Conservation (phyloP, 1,140 invertebrate genomes). For the Frieseomelitta varia region DNA sequence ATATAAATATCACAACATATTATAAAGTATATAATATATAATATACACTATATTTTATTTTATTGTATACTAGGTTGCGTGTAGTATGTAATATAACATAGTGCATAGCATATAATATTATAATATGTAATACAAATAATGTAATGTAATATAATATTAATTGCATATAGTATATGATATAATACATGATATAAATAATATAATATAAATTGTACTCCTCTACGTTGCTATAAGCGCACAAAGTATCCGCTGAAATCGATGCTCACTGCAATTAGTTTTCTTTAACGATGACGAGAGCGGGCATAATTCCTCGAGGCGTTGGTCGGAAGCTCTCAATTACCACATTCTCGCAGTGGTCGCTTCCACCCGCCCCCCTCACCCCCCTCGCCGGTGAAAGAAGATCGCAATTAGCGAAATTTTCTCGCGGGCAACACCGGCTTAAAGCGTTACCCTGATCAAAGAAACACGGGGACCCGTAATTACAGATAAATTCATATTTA, state of each 20-base stretch:
- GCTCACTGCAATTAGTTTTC: not conserved
- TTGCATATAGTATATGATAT: no score
- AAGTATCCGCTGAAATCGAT: not conserved
- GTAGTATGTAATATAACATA: no score
- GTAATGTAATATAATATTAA: no score
- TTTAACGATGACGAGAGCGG: not conserved
- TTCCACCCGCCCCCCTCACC: no score
- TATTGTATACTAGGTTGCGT: no score
- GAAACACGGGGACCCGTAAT: slow-evolving; percentile 36
- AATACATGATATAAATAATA: no score
- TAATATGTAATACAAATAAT: no score
- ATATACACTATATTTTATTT: no score
- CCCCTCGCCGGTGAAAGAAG: not conserved
- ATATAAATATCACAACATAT: no score
- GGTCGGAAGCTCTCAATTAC: slow-evolving; percentile 39
- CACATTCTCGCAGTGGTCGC: slow-evolving; percentile 6
- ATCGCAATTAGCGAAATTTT: slow-evolving; percentile 52
- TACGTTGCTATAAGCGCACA: not conserved
- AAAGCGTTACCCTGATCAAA: slow-evolving; percentile 50
- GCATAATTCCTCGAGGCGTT: slow-evolving; percentile 51
- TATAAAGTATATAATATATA: no score
- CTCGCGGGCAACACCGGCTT: not conserved
- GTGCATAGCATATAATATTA: no score
- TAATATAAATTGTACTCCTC: no score
- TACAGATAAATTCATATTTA: slow-evolving; percentile 39